Evolutionary conservation across 2,888 invertebrate species (phyloP).

Genomic region (Cylloceria caligata): DNA sequence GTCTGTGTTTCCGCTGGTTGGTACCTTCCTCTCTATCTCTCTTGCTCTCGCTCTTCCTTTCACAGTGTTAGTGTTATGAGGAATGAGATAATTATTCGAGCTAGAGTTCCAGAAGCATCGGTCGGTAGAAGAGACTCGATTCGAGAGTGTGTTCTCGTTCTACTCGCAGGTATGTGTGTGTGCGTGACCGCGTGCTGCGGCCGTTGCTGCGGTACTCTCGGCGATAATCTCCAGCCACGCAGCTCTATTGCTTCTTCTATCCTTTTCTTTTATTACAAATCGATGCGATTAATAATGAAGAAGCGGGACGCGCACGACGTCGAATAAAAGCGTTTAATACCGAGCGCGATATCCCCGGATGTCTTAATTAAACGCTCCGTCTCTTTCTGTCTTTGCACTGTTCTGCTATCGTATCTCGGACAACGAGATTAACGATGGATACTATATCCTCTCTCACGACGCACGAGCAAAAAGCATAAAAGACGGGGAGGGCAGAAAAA

Average conservation of each 20-base stretch:
- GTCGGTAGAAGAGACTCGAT: conserved; percentile 20
- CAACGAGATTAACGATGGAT: conserved; percentile 63
- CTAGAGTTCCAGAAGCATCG: conserved; percentile 28
- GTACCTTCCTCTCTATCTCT: conserved; percentile 1
- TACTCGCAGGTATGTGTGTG: conserved; percentile 22
- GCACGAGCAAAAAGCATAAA: conserved; percentile 3
- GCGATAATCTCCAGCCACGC: conserved; percentile 28
- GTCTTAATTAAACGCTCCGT: conserved; percentile 63
- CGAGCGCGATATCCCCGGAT: conserved; percentile 51
- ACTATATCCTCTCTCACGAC: conserved; percentile 31
- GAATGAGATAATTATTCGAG: conserved; percentile 58
- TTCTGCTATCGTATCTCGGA: conserved; percentile 38
- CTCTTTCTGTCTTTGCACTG: conserved; percentile 27
- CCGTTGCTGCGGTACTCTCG: background rate
- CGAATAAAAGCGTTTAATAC: conserved; percentile 61
- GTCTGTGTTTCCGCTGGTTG: background rate
- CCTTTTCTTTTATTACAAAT: conserved; percentile 59
- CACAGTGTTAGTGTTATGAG: conserved; percentile 29
- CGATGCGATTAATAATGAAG: conserved; percentile 66
- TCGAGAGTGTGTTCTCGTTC: conserved; percentile 26
- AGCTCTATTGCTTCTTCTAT: conserved; percentile 9
- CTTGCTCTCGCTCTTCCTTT: background rate
- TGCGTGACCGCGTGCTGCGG: conserved; percentile 28
- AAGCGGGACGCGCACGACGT: conserved; percentile 44
- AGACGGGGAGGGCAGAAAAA: conserved; percentile 30